Evolutionary conservation across 2,113 vertebrate species (phyloP).

Genomic region (Chloebia gouldiae): DNA sequence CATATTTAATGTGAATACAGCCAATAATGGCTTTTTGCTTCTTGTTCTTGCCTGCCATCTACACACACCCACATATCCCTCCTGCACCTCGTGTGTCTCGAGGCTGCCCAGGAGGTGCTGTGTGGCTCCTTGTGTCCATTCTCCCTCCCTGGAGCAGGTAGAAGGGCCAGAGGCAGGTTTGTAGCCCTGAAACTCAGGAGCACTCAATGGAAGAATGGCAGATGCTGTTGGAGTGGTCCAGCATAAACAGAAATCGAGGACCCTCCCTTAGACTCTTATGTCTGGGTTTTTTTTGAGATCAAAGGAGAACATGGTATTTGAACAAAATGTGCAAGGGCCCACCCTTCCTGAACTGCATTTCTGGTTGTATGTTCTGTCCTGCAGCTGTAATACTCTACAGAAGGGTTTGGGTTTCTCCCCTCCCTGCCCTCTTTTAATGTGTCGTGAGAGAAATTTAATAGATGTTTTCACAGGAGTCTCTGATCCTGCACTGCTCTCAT

Average conservation of each 20-base stretch:
- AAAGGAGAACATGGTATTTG: slow-evolving; percentile 5
- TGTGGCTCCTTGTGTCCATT: not conserved
- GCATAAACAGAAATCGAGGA: not conserved
- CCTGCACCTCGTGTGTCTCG: rapidly evolving
- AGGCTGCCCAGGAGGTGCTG: not conserved
- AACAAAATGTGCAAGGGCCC: slow-evolving; percentile 41
- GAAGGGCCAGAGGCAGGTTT: not conserved
- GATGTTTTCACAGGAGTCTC: not conserved
- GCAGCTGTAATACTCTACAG: not conserved
- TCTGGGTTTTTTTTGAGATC: not conserved
- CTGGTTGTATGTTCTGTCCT: not conserved
- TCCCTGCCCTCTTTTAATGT: not conserved
- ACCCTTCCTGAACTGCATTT: slow-evolving; percentile 50
- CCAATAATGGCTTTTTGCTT: not conserved
- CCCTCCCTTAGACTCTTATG: not conserved
- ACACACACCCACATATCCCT: not conserved
- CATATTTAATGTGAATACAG: not conserved
- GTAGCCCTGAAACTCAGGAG: not conserved
- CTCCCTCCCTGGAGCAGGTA: not conserved
- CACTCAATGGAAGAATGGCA: not conserved
- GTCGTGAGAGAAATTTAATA: not conserved
- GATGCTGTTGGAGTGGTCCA: not conserved
- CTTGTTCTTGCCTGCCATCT: not conserved
- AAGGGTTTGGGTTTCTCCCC: not conserved
- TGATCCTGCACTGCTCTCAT: not conserved